Conservation (phyloP, 2,797 vertebrate species). For the Acanthopagrus latus region DNA sequence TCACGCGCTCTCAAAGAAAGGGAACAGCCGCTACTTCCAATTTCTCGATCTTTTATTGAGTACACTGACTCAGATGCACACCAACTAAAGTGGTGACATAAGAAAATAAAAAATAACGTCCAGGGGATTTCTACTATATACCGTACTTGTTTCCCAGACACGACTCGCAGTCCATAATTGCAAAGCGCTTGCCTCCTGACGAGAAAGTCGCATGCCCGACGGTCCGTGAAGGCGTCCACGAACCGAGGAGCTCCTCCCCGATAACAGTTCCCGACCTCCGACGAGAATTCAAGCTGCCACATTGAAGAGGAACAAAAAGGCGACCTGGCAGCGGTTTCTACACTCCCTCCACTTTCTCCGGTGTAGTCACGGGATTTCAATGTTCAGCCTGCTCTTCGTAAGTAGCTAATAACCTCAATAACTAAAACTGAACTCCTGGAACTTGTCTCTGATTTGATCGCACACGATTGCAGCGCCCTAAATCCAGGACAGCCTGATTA, state of each 20-base stretch:
- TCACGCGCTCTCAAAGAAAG: background rate
- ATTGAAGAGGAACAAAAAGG: conserved; percentile 85
- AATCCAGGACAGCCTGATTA: conserved; percentile 3
- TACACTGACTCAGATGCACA: no score
- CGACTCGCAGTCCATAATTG: background rate
- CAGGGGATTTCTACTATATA: no score
- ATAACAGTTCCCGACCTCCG: conserved; percentile 69
- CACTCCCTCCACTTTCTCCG: conserved; percentile 86
- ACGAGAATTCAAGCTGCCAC: conserved; percentile 77
- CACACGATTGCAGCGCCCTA: background rate
- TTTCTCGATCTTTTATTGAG: no score
- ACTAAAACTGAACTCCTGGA: background rate
- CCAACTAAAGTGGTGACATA: no score
- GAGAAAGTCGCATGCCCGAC: conserved; percentile 40
- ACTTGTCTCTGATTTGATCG: background rate
- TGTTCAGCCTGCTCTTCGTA: conserved; percentile 89
- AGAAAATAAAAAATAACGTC: no score
- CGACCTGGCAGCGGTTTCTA: conserved; percentile 78
- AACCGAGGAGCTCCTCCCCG: conserved; percentile 72
- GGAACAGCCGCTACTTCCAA: no score
- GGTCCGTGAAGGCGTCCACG: conserved; percentile 41
- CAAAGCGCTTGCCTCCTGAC: background rate
- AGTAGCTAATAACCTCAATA: conserved; percentile 66
- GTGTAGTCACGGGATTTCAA: conserved; percentile 89
- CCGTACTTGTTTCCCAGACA: no score